phyloP scores from a whole-genome alignment of 2,888 invertebrate species.

The Rhaphigaster nebulosa region DNA sequence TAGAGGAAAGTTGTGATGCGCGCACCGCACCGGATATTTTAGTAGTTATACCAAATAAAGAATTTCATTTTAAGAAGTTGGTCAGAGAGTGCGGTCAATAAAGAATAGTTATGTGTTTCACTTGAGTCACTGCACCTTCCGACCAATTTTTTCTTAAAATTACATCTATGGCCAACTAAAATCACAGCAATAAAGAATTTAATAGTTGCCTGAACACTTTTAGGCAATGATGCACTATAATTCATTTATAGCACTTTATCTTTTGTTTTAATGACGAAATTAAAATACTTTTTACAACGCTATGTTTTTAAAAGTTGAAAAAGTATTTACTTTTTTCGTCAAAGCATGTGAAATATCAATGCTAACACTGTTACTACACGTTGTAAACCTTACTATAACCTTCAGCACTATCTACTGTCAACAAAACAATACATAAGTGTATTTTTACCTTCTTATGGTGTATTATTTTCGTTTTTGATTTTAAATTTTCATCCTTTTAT shows the following conservation, averaged over 20 bases:
- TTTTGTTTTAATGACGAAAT: background rate
- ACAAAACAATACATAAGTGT: background rate
- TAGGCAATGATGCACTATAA: background rate
- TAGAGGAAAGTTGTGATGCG: no score
- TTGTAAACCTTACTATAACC: background rate
- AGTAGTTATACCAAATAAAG: no score
- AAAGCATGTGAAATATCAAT: background rate
- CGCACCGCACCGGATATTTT: no score
- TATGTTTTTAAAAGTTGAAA: background rate
- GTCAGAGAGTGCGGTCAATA: no score
- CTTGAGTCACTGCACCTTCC: no score
- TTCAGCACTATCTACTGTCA: background rate
- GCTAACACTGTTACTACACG: background rate
- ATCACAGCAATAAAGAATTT: no score
- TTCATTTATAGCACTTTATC: background rate
- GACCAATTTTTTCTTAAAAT: no score
- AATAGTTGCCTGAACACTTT: background rate
- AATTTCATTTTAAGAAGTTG: no score
- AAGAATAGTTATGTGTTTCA: no score
- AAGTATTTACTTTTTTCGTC: background rate
- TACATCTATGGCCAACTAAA: no score
- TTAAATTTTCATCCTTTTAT: background rate
- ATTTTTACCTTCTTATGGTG: background rate
- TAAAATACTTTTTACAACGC: background rate
- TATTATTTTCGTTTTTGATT: background rate